A percentile compares a stretch with the other conserved stretches of the same genome.
phyloP scores from a whole-genome alignment of 1,140 invertebrate genomes.

The Trachelipus rathkii region DNA sequence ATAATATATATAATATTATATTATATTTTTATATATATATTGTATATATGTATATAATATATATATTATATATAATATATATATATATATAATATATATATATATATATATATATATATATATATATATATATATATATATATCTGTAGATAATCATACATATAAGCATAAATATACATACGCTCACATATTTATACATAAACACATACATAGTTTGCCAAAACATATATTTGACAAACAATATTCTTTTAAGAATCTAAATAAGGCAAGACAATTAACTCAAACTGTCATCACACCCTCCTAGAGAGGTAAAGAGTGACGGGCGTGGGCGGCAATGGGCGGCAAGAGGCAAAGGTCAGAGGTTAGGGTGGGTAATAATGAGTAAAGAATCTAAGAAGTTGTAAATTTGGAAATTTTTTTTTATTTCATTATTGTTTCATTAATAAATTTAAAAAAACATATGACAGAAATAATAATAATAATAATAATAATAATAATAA shows the following conservation, averaged over 20 bases:
- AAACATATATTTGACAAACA: slow-evolving; percentile 6
- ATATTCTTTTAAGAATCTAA: not conserved
- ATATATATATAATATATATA: slow-evolving; percentile 18
- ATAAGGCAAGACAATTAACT: not conserved
- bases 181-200: slow-evolving; percentile 9
- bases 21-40: not conserved
- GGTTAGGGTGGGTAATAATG: slow-evolving; percentile 22
- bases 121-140: slow-evolving; percentile 27
- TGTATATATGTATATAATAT: too few species aligned
- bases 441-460: too few species aligned
- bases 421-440: too few species aligned
- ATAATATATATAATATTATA: not conserved
- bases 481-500: too few species aligned
- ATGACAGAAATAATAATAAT: too few species aligned
- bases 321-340: slow-evolving; percentile 22
- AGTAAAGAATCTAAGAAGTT: slow-evolving; percentile 30
- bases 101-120: slow-evolving; percentile 26
- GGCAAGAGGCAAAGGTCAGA: slow-evolving; percentile 30
- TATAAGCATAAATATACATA: too few species aligned
- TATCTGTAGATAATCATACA: slow-evolving; percentile 13
- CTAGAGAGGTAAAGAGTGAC: slow-evolving; percentile 26
- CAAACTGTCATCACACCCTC: slow-evolving; percentile 4
- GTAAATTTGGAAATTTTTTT: not conserved
- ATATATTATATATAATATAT: not conserved
- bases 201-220: slow-evolving; percentile 5